Conservation (phyloP, 2,797 vertebrate species). For the Zenarchopterus dispar region DNA sequence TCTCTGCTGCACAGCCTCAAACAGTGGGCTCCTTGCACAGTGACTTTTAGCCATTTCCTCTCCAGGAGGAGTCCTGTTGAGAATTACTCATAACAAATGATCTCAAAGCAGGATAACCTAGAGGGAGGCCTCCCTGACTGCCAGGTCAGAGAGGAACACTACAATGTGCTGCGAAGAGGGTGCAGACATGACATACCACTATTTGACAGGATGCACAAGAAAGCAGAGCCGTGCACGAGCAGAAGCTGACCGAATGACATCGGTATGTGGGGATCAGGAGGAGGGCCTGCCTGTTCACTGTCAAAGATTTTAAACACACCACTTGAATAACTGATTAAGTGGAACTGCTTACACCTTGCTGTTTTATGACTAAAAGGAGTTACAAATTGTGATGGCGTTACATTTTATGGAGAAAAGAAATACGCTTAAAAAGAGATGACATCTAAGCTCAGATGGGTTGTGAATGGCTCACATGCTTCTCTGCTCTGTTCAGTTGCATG, state of each 20-base stretch:
- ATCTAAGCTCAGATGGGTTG: conserved; percentile 39
- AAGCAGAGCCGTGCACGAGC: conserved; percentile 44
- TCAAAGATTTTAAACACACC: conserved; percentile 43
- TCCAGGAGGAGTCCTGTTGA: conserved; percentile 61
- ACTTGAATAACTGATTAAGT: conserved; percentile 50
- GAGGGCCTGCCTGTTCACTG: conserved; percentile 48
- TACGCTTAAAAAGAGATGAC: conserved; percentile 6
- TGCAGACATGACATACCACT: conserved; percentile 57
- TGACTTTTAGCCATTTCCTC: conserved; percentile 67
- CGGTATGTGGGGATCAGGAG: conserved; percentile 51
- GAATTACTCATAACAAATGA: conserved; percentile 80
- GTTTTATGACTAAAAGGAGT: conserved; percentile 32
- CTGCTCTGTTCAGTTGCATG: conserved; percentile 32
- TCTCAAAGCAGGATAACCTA: conserved; percentile 72
- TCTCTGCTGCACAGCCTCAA: conserved; percentile 46
- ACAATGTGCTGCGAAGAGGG: conserved; percentile 21
- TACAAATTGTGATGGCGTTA: conserved; percentile 35
- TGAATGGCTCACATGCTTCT: conserved; percentile 41
- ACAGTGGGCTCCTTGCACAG: conserved; percentile 42
- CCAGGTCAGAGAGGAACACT: conserved; percentile 61
- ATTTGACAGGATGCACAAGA: conserved; percentile 64
- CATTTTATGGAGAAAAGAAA: conserved; percentile 32
- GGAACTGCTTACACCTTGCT: background rate
- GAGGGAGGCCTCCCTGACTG: conserved; percentile 39
- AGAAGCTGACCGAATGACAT: conserved; percentile 50